Evolutionary conservation across 2,113 vertebrate genomes (phyloP).

Genomic region (Daubentonia madagascariensis): DNA sequence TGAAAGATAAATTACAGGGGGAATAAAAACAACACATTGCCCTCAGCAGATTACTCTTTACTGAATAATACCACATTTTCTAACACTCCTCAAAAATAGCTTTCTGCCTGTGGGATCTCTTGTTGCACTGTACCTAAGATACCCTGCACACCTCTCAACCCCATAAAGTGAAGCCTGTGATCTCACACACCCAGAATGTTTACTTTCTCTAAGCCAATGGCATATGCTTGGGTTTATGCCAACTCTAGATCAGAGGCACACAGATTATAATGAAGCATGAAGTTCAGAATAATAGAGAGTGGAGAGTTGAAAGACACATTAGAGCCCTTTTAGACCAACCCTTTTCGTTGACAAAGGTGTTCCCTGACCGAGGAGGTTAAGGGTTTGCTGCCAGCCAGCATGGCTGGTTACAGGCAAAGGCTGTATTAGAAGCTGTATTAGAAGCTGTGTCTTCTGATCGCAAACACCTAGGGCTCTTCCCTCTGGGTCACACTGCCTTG

Average conservation of each 20-base stretch:
- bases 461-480: too few relatives aligned
- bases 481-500: neutral
- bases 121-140: neutral
- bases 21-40: neutral
- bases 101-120: conserved; percentile 7
- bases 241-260: neutral
- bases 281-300: neutral
- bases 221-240: neutral
- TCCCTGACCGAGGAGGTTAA: neutral
- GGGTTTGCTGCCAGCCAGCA: neutral
- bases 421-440: too few relatives aligned
- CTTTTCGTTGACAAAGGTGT: neutral
- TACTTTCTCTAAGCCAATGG: conserved; percentile 31
- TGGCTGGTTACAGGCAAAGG: neutral
- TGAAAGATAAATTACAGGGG: conserved; percentile 36
- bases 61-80: conserved; percentile 35
- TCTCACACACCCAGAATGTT: conserved; percentile 12
- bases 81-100: conserved; percentile 16
- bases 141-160: neutral
- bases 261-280: neutral
- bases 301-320: neutral
- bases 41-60: neutral
- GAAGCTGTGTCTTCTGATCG: neutral
- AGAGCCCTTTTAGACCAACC: neutral
- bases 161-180: neutral